Evolutionary conservation across 2,113 vertebrate genomes (phyloP), one percentile per base, ranked within the genome.

Genomic region (Dolichotis patagonum): DNA sequence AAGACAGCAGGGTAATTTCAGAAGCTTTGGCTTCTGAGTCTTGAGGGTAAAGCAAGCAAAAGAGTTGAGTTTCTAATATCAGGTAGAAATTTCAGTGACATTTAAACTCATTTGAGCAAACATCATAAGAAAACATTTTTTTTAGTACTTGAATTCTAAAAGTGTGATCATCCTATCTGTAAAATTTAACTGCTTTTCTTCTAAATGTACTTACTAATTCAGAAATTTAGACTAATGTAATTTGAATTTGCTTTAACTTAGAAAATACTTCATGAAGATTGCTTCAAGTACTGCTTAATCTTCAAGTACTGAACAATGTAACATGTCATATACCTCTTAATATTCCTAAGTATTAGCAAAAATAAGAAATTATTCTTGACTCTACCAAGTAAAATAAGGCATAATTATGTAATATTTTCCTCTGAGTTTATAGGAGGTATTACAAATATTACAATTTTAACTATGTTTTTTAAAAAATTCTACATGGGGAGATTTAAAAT

Each of bases 181-280:
- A 56, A 81, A 49, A 7, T 17, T 77, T 89, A 1, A 46, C 52
- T 88, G 5, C 26, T 86, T 96, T 94, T 71, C 32, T 81, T 97
- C 77, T 17, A 96, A 58, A 58, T 88, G 56, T n/a, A 19, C 32
- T 84, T 75, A 65, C 22, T 94, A 91, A 60, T 67, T 88, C 10
- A 92, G 26, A 85, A 56, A 89, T 83, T 71, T 3, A 62, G 9
- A 90, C 0, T 35, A 9, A 12, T 73, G 4, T 30, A 81, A 93
- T 77, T 81, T 92, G 35, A 92, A 84, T 95, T 91, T 96, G 38
- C 7, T 62, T 92, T 17, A 85, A 12, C 80, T 91, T 94, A 80
- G 60, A 82, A 77, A 91, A 41, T 10, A 82, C 17, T 67, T 63
- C 1, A 38, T 80, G 20, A n/a, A 71, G n/a, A 4, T 65, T 93